Evolutionary conservation across 1,140 invertebrate genomes (phyloP).

Genomic region (Heterodera schachtii): DNA sequence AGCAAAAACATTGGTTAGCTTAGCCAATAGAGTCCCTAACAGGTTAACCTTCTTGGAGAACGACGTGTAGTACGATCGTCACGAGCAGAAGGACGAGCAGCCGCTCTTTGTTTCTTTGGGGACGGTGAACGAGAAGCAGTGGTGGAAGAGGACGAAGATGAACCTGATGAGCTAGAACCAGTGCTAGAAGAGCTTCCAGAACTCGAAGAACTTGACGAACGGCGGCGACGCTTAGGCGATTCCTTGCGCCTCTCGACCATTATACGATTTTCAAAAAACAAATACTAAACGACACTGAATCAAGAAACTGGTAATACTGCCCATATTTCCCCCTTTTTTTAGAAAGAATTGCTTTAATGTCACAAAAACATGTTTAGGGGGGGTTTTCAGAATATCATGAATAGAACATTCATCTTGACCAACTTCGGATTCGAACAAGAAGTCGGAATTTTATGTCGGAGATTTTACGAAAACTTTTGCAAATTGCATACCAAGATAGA

Average conservation of each 20-base stretch:
- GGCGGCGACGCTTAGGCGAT: slow-evolving; percentile 39
- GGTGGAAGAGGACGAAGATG: slow-evolving; percentile 67
- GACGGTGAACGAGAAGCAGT: slow-evolving; percentile 58
- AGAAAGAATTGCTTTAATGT: no score
- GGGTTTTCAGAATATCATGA: no score
- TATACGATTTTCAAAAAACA: background rate
- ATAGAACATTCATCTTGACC: no score
- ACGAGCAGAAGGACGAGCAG: slow-evolving; percentile 9
- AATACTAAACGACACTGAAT: background rate
- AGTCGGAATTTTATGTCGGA: no score
- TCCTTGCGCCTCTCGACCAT: slow-evolving; percentile 25
- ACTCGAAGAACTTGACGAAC: slow-evolving; percentile 70
- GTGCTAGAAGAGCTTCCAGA: slow-evolving; percentile 31
- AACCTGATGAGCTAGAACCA: slow-evolving; percentile 65
- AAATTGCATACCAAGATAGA: no score
- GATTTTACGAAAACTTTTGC: no score
- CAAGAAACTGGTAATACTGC: no score
- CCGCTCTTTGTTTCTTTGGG: slow-evolving; percentile 61
- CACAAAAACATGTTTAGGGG: no score
- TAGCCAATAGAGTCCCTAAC: no score
- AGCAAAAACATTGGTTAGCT: no score
- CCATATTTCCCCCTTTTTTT: no score
- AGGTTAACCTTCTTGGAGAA: slow-evolving; percentile 60
- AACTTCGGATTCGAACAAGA: no score
- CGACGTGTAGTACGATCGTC: slow-evolving; percentile 47